phyloP scores from a whole-genome alignment of 2,113 vertebrate species.

The Alaudala cheleensis region DNA sequence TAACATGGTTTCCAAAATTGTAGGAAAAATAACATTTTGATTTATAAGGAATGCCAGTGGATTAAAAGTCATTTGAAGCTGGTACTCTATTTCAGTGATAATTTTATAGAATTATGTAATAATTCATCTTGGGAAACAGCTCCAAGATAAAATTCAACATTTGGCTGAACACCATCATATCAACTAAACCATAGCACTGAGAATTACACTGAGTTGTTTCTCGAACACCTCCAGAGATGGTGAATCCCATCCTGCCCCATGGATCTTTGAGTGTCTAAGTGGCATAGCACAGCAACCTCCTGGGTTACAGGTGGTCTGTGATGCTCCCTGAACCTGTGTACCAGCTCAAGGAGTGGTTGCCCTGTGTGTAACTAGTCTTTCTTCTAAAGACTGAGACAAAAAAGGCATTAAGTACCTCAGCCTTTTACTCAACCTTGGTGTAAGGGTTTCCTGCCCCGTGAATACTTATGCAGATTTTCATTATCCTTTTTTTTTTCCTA shows the following conservation, averaged over 20 bases:
- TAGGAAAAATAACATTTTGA: neutral
- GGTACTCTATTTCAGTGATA: rapidly evolving
- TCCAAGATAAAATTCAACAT: neutral
- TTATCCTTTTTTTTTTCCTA: neutral
- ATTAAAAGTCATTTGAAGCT: neutral
- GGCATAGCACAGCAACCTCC: neutral
- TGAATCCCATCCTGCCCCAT: neutral
- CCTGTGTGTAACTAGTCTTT: neutral
- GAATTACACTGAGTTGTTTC: neutral
- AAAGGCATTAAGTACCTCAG: neutral
- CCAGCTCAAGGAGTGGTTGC: neutral
- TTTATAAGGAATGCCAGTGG: neutral
- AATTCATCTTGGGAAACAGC: neutral
- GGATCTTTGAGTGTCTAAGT: too few species aligned
- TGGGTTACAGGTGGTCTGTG: neutral
- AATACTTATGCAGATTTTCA: neutral
- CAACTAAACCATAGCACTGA: neutral
- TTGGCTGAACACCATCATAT: neutral
- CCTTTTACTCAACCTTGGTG: neutral
- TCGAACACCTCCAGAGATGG: too few species aligned
- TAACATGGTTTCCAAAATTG: neutral
- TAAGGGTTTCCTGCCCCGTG: neutral
- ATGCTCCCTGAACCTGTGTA: neutral
- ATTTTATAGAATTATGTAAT: neutral
- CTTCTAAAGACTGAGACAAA: neutral